phyloP scores from a whole-genome alignment of 2,797 vertebrate genomes.

The Gallinago stenura region DNA sequence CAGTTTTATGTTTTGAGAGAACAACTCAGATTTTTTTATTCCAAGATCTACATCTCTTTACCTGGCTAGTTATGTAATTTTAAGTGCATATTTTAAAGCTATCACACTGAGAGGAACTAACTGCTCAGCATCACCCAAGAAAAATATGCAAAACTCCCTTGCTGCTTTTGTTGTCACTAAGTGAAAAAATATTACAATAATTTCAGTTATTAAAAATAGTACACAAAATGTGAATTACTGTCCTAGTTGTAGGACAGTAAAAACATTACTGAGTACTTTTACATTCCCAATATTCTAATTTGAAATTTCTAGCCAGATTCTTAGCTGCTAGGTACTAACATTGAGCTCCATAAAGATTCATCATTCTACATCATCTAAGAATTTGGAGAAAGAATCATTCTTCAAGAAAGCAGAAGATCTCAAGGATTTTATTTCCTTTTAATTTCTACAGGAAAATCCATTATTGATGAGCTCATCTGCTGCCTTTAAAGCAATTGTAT shows the following conservation, averaged over 20 bases:
- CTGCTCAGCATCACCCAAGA: not conserved
- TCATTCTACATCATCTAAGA: not conserved
- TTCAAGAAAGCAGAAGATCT: not conserved
- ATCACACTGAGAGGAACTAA: not conserved
- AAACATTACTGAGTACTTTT: not conserved
- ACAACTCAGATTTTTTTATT: not conserved
- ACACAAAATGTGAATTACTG: not conserved
- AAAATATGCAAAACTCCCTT: not conserved
- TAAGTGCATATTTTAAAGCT: not conserved
- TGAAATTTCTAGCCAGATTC: not conserved
- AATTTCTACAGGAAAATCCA: not conserved
- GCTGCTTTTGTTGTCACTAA: not conserved
- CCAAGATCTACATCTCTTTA: not conserved
- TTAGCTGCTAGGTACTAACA: not conserved
- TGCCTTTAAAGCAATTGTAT: slow-evolving; percentile 13
- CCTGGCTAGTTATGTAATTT: not conserved
- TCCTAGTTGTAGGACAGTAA: not conserved
- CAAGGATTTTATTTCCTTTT: not conserved
- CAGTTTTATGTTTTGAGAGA: not conserved
- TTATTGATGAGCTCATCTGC: slow-evolving; percentile 16
- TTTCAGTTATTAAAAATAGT: not conserved
- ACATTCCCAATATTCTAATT: not conserved
- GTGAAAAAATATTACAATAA: not conserved
- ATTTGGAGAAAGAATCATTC: not conserved
- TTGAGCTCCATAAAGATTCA: not conserved